Conservation (phyloP, 2,113 vertebrate genomes). For the Xenopus tropicalis region UCB_Xtro_10.0 CM004451.2:12157001-12157500, state of each 20-base stretch:
- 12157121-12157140: constrained; percentile 49
- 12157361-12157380: constrained; percentile 68
- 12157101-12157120: constrained; percentile 49
- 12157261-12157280: constrained; percentile 57
- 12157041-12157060: constrained; percentile 28
- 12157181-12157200: constrained; percentile 48
- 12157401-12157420: constrained; percentile 54
- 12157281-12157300: constrained; percentile 57
- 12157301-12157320: constrained; percentile 56
- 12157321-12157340: constrained; percentile 68
- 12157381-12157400: constrained; percentile 58
- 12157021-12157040: constrained; percentile 67
- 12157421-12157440: constrained; percentile 64
- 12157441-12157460: constrained; percentile 60
- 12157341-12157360: constrained; percentile 60
- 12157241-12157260: constrained; percentile 50
- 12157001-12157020: constrained; percentile 57
- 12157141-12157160: constrained; percentile 41
- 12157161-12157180: constrained; percentile 60
- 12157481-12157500: constrained; percentile 62
- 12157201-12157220: constrained; percentile 55
- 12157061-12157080: constrained; percentile 55
- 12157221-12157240: constrained; percentile 43
- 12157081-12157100: constrained; percentile 49
- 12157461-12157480: constrained; percentile 51